These are phyloP conservation scores for Scaptomyza montana DNA, from an alignment of 1,140 invertebrate species.

Conservation along the genomic window DNA sequence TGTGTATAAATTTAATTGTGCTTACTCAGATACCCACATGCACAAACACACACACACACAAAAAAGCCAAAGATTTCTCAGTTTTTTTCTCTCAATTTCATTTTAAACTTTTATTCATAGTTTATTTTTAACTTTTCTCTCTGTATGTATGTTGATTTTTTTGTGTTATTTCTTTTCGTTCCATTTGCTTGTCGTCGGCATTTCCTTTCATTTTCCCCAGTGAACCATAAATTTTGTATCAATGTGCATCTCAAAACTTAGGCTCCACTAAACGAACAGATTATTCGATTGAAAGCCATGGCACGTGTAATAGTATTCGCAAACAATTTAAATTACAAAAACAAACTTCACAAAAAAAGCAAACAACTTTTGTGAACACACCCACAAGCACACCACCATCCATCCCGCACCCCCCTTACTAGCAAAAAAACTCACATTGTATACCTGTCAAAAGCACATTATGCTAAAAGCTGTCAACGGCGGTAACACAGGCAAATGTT, in stretches of 20 bases:
- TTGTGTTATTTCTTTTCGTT: constrained; percentile 38
- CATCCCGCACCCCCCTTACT: neutral
- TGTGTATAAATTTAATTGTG: constrained; percentile 15
- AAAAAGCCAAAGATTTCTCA: constrained; percentile 42
- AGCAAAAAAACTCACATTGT: neutral
- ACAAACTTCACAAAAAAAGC: neutral
- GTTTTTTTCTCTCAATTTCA: constrained; percentile 39
- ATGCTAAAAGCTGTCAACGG: constrained; percentile 35
- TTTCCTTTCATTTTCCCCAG: neutral
- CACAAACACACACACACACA: constrained; percentile 20
- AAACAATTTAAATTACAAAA: constrained; percentile 24
- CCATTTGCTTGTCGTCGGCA: constrained; percentile 37
- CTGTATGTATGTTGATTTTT: constrained; percentile 44
- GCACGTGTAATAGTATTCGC: constrained; percentile 39
- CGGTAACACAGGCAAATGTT: constrained; percentile 2
- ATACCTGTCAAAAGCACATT: constrained; percentile 47
- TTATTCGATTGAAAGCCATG: constrained; percentile 1
- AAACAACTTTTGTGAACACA: neutral
- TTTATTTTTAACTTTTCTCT: constrained; percentile 76
- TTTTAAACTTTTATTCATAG: constrained; percentile 71
- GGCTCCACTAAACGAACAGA: constrained; percentile 8
- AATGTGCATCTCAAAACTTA: constrained; percentile 30
- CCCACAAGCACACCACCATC: neutral
- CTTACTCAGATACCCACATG: constrained; percentile 10
- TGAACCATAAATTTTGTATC: constrained; percentile 24